A percentile compares a stretch with the other conserved stretches of the same genome.
These are phyloP conservation scores for Thaleichthys pacificus DNA, from an alignment of 2,797 vertebrate genomes.

Conservation along the genomic window DNA sequence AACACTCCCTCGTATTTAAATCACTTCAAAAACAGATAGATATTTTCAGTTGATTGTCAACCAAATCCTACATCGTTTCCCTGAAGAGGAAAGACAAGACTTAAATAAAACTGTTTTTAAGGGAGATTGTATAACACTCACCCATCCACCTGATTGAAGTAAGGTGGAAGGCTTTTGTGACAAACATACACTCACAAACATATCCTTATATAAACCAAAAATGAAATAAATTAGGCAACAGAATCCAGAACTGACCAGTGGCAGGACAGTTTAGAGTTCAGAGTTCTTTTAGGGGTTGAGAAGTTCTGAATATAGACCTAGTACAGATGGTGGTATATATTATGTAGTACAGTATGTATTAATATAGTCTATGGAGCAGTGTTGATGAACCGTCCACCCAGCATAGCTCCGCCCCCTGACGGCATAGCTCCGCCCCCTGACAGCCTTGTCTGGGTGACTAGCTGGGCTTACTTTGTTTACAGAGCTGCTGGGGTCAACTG, in stretches of 20 bases:
- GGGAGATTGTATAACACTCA: conserved; percentile 53
- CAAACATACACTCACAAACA: conserved; percentile 46
- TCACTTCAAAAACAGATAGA: conserved; percentile 51
- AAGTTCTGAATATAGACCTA: not conserved
- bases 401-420: no score
- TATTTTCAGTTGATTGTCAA: conserved; percentile 82
- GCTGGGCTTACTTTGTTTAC: not conserved
- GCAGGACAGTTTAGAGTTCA: no score
- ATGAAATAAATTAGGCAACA: conserved; percentile 42
- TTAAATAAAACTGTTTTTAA: conserved; percentile 62
- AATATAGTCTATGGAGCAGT: no score
- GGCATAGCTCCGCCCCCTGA: no score
- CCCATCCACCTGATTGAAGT: conserved; percentile 44
- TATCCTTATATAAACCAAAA: conserved; percentile 5
- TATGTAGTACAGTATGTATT: no score
- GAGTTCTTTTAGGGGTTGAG: not conserved
- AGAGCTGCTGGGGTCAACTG: not conserved
- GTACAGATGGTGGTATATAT: no score
- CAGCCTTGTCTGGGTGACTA: no score
- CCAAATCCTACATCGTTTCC: conserved; percentile 66
- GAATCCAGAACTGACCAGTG: conserved; percentile 63
- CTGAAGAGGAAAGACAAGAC: conserved; percentile 56
- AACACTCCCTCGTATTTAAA: conserved; percentile 50
- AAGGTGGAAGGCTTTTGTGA: conserved; percentile 67
- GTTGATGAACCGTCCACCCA: no score